These are phyloP conservation scores for Alectura lathami DNA, from an alignment of 2,113 vertebrate genomes.

Conservation along the genomic window DNA sequence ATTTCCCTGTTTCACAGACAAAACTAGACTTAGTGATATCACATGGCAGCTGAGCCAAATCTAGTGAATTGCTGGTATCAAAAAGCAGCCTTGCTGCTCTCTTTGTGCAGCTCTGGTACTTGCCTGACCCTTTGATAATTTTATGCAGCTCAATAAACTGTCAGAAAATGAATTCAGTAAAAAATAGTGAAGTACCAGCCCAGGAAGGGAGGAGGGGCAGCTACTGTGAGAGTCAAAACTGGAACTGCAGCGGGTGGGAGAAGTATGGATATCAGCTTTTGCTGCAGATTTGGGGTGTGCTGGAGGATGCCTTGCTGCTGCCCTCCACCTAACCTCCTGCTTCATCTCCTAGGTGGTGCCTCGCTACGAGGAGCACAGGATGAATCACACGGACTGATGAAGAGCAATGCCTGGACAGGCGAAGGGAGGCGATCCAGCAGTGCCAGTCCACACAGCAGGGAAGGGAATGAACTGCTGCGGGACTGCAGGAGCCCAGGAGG, in stretches of 20 bases:
- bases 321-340: background rate
- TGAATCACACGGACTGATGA: rapidly evolving
- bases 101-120: background rate
- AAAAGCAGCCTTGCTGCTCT: background rate
- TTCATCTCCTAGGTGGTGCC: background rate
- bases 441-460: background rate
- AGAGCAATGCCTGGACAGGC: background rate
- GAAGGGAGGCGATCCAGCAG: background rate
- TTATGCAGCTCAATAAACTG: constrained; percentile 12
- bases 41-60: background rate
- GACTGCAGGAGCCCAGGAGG: background rate
- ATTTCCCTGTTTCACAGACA: background rate
- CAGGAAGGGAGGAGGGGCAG: background rate
- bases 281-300: background rate
- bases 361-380: background rate
- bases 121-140: background rate
- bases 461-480: background rate
- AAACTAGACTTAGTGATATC: background rate
- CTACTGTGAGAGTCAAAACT: background rate
- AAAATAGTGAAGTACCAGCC: background rate
- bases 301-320: background rate
- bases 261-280: rapidly evolving
- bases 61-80: background rate
- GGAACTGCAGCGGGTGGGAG: background rate
- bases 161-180: background rate